Evolutionary conservation across 2,797 vertebrate genomes (phyloP), one percentile per base, ranked within the genome.

Genomic region (Euphonia xanthogaster): DNA sequence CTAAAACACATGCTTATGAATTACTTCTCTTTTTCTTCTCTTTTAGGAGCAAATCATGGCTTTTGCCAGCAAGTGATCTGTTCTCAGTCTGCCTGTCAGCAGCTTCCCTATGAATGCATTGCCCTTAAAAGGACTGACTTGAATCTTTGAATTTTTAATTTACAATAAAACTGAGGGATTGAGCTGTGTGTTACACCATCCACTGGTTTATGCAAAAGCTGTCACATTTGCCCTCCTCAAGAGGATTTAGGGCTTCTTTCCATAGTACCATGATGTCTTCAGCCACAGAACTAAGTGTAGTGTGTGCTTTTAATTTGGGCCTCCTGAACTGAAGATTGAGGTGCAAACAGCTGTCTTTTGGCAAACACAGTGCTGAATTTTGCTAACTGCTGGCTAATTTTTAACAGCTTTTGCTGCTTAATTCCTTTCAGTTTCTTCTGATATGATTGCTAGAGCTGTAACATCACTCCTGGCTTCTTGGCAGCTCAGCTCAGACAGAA

Each of bases 41-140:
- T 95, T 97, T 80, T 97, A 99, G 99, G 99, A 99, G 90, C 98
- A 99, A 98, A 99, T 99, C 76, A 98, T 99, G 97, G 98, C 98
- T 27, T 99, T 98, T 96, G 99, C 99, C 75, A 99, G 98, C 98
- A 99, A 99, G 91, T 99, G 98, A 99, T 51, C 53, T 14, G 10
- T 22, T 82, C 75, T 75, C 60, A 58, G 44, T 71, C 53, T 76
- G 51, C 55, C 37, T 65, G 88, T 37, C 63, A 58, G 86, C 70
- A 70, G 28, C 35, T 68, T 75, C 35, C 60, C 48, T 19, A 4
- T 50, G 82, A 92, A 80, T 20, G 33, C 24, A 5, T 12, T 94
- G 58, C 67, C 50, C 11, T 74, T 73, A 12, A 5, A 74, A 91
- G 51, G 53, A 76, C 37, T 50, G 54, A 86, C 73, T 37, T 58